Evolutionary conservation across 2,113 vertebrate genomes (phyloP).

Genomic region (Brachypteracias leptosomus): DNA sequence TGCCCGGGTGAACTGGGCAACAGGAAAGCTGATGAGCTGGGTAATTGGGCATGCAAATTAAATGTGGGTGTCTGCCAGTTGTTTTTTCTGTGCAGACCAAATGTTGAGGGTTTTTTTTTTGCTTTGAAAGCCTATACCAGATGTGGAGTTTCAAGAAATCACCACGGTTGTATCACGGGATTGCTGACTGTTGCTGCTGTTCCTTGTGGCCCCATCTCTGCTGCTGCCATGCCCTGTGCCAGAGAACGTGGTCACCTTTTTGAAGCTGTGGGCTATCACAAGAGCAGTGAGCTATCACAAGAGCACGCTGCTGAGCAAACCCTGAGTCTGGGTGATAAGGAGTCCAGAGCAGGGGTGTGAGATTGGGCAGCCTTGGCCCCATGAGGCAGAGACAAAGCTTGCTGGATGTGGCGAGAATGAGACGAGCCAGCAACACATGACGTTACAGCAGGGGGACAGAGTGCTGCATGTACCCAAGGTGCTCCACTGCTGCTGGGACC

Average conservation of each 20-base stretch:
- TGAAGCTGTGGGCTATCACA: no score
- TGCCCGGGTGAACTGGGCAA: neutral
- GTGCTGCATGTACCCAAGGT: neutral
- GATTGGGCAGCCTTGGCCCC: neutral
- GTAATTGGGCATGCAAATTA: neutral
- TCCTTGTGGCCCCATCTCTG: neutral
- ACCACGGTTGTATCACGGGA: neutral
- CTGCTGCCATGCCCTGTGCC: neutral
- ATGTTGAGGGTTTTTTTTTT: neutral
- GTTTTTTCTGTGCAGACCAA: neutral
- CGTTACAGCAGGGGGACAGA: fast-evolving
- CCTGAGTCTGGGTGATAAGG: neutral
- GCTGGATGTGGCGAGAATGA: fast-evolving
- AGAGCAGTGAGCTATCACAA: neutral
- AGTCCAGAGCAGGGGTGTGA: neutral
- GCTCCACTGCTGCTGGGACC: neutral
- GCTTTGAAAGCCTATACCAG: neutral
- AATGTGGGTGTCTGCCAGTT: neutral
- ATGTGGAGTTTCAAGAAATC: neutral
- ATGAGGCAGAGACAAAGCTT: neutral
- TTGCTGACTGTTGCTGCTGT: neutral
- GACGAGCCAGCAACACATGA: fast-evolving
- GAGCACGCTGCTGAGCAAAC: fast-evolving
- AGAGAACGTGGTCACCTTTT: fast-evolving
- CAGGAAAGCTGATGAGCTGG: neutral